These are phyloP conservation scores for Spisula solida DNA, from an alignment of 2,888 invertebrate species.

Conservation along the genomic window DNA sequence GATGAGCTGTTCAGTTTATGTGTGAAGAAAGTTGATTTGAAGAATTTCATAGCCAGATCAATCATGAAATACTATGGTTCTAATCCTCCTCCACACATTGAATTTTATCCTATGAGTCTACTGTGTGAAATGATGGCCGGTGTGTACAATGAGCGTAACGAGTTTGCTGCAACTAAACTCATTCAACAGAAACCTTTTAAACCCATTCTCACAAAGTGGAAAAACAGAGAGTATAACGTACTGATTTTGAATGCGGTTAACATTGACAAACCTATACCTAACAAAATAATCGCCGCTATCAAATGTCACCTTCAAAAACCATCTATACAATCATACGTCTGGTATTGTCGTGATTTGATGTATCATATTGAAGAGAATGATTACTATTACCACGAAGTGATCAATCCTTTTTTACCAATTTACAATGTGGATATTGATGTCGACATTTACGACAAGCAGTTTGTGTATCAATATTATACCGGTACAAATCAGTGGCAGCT, in stretches of 20 bases:
- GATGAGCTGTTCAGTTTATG: not conserved
- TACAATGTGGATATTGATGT: slow-evolving; percentile 30
- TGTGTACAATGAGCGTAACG: slow-evolving; percentile 14
- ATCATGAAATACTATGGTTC: slow-evolving; percentile 20
- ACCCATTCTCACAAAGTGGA: slow-evolving; percentile 39
- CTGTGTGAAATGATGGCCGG: slow-evolving; percentile 38
- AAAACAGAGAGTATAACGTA: slow-evolving; percentile 27
- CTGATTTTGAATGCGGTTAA: slow-evolving; percentile 25
- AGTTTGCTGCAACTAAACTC: slow-evolving; percentile 35
- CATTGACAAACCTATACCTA: slow-evolving; percentile 40
- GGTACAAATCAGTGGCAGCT: slow-evolving; percentile 27
- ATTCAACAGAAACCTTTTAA: slow-evolving; percentile 37
- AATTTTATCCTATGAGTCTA: slow-evolving; percentile 21
- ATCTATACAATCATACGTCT: slow-evolving; percentile 10
- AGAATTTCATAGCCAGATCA: not conserved
- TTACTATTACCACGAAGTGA: slow-evolving; percentile 37
- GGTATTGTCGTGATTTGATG: slow-evolving; percentile 26
- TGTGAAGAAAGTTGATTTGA: slow-evolving; percentile 26
- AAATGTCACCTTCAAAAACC: slow-evolving; percentile 26
- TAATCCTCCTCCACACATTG: slow-evolving; percentile 15
- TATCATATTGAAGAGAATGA: slow-evolving; percentile 19
- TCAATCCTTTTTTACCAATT: slow-evolving; percentile 37
- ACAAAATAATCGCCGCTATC: not conserved
- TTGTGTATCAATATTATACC: slow-evolving; percentile 8
- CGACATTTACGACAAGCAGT: slow-evolving; percentile 42